Base-by-base conservation (phyloP, 2,888 invertebrate species). In the Apoderus coryli region DNA sequence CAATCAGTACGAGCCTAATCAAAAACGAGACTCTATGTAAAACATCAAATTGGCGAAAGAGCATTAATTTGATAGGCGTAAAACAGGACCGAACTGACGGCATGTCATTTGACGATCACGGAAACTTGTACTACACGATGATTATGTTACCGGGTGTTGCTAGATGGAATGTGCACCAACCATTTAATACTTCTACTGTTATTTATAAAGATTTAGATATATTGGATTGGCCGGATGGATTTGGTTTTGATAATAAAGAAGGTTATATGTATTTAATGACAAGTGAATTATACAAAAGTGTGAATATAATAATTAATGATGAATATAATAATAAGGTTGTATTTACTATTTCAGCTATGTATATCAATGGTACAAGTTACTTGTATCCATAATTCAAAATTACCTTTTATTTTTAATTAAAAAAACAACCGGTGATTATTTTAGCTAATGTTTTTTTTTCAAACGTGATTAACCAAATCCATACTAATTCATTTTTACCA, bases 161-260 rank as follows among this genome's bases (percentile, higher is more conserved):
- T 9, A 69, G 65, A 54, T 78, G 77, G 76, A 73, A 78, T 49
- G 67, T 68, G 2, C 61, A 64, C 14, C 47, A 59, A 31, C 57
- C 64, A 27, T 68, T 73, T 44, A 59, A 58, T 23, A 58, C 58
- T 33, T 69, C 50, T 3, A 29, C 40, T 31, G 40, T 52, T 14
- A 30, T 53, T 9, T 69, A 72, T 10, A 61, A 68, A 37, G 74
- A 77, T 50, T 63, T 66, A 29, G 61, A 63, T 34, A 67, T 64
- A 42, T 68, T 76, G 44, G 72, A 76, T 48, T 79, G 77, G 77
- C 66, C 74, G 1, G 74, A 74, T 46, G 66, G 72, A 10, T 75
- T 77, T 50, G 66, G 67, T 2, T 72, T 76, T 47, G 75, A 76
- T 48, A 64, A n/a, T n/a, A n/a, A 67, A 37, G 52, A 61, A 27